Base-by-base conservation (phyloP, 2,113 vertebrate species). In the Tricholaema leucomelas region DNA sequence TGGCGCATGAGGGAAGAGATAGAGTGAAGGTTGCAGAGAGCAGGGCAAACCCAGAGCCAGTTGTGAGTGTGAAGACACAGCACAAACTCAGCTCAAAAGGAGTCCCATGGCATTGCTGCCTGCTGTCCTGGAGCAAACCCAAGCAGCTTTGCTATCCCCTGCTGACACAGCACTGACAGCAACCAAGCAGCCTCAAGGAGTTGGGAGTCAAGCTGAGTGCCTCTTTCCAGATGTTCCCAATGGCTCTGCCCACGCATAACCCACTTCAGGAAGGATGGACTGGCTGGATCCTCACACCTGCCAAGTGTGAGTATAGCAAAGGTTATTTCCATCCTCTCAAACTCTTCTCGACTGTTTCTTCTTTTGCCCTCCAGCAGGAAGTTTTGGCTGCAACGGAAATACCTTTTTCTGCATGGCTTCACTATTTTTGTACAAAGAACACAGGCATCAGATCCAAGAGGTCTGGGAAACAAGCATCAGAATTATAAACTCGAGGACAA, bases 11-110 rank as follows among this genome's bases (percentile, higher is more conserved):
- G 31, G 63, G 60, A 6, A 33, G 58, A 40, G 42, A 31, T 0
- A 9, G 24, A 31, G n/a, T 56, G 48, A 0, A 0, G 38, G 15
- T 1, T 54, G n/a, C 40, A 25, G 27, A 11, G 55, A 66, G 36
- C 1, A 11, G 42, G 10, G 27, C 72, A 78, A 87, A 63, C 8
- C 40, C 40, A 7, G 16, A 21, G 55, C 30, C 50, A 42, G 31
- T 24, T 59, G 23, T 8, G 48, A 55, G 15, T 1, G 1, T 36
- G 52, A 59, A 48, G 48, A 48, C 54, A 75, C 28, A 67, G 54
- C 36, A 56, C 0, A 3, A 87, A 38, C 35, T 38, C 60, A 50
- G 56, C 10, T 1, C 1, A 13, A 2, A 48, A 7, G 20, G 31
- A 64, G 31, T 36, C 81, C 21, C 30, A 10, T 0, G 0, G n/a